Percentiles rank a stretch among this genome's conserved stretches.
phyloP scores from a whole-genome alignment of 2,113 vertebrate species.

The Tiliqua scincoides region DNA sequence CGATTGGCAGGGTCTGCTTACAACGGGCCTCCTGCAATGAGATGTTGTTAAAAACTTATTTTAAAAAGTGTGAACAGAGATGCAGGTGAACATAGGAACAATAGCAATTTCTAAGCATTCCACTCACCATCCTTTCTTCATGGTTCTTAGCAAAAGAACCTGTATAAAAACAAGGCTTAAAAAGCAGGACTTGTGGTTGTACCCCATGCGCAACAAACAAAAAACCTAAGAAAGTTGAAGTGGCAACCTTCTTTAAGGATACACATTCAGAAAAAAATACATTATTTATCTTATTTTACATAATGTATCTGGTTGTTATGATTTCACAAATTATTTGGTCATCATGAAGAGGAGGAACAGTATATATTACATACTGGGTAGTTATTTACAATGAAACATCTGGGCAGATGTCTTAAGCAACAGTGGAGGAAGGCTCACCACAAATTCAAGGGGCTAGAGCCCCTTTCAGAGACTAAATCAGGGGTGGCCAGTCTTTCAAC shows the following conservation, averaged over 20 bases:
- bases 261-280: background rate
- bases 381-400: too few species aligned
- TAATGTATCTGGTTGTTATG: too few species aligned
- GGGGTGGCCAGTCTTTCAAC: too few species aligned
- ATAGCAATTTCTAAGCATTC: background rate
- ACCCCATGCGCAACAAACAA: too few species aligned
- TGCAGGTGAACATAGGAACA: background rate
- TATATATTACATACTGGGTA: too few species aligned
- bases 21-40: slow-evolving; percentile 25
- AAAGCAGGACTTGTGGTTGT: background rate
- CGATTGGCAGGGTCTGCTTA: slow-evolving; percentile 11
- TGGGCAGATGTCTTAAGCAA: too few species aligned
- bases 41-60: background rate
- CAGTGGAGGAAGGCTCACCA: too few species aligned
- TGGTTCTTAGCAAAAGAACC: background rate
- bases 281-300: too few species aligned
- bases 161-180: background rate
- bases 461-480: too few species aligned
- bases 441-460: too few species aligned
- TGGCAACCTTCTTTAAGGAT: background rate
- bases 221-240: background rate
- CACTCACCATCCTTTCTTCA: background rate
- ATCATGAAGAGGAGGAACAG: too few species aligned
- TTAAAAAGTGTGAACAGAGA: background rate
- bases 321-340: too few species aligned